Percentiles rank a stretch among this genome's conserved stretches.
Conservation (phyloP, 2,113 vertebrate genomes). For the Ia io region DNA sequence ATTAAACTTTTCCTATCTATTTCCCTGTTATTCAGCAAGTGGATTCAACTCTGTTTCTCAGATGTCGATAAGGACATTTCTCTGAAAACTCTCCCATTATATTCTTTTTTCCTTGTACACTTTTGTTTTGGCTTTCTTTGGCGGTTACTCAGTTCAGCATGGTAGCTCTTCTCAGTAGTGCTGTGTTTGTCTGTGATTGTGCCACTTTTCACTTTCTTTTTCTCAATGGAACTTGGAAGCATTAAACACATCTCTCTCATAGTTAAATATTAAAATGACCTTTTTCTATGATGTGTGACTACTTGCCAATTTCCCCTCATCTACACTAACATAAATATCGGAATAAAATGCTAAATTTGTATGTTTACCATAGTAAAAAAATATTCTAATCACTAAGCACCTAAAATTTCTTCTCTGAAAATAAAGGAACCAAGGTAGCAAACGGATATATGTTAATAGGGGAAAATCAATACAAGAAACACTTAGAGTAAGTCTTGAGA, state of each 20-base stretch:
- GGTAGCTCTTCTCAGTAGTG: not conserved
- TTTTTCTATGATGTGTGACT: constrained; percentile 42
- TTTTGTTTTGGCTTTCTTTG: constrained; percentile 62
- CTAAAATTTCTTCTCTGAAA: constrained; percentile 50
- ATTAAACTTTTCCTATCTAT: not conserved
- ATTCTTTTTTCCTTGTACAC: constrained; percentile 19
- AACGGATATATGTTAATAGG: not conserved
- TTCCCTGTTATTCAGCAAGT: not conserved
- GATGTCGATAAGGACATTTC: not conserved
- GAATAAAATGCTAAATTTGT: constrained; percentile 17
- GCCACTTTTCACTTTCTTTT: constrained; percentile 80
- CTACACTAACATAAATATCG: not conserved
- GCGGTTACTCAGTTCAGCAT: constrained; percentile 22
- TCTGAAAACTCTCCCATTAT: constrained; percentile 19
- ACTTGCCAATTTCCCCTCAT: not conserved
- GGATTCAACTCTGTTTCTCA: not conserved
- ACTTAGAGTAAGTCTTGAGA: not conserved
- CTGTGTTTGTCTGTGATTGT: constrained; percentile 56
- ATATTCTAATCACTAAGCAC: constrained; percentile 6
- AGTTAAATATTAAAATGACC: constrained; percentile 18
- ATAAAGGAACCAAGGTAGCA: not conserved
- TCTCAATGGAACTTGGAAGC: constrained; percentile 76
- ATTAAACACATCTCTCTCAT: constrained; percentile 71
- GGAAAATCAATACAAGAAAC: not conserved
- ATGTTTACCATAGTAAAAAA: not conserved